A percentile compares a stretch with the other conserved stretches of the same genome.
Evolutionary conservation across 2,113 vertebrate genomes (phyloP).

Genomic region (Phaetusa simplex): DNA sequence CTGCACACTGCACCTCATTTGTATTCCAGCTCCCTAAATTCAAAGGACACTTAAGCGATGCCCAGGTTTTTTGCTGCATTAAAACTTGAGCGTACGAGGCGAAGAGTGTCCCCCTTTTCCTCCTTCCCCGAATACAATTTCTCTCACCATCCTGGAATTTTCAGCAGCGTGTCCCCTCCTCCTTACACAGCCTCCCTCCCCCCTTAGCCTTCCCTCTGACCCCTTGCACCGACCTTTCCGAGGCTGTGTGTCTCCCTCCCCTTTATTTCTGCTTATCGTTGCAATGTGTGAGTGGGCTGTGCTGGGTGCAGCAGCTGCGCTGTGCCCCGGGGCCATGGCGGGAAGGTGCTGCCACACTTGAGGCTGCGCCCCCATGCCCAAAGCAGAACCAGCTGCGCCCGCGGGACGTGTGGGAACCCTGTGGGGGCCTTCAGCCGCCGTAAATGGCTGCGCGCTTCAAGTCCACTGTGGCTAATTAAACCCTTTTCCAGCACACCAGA

Average conservation of each 20-base stretch:
- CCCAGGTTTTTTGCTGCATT: neutral
- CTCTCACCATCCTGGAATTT: neutral
- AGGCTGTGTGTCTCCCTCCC: fast-evolving
- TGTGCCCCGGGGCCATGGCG: fast-evolving
- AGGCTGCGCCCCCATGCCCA: neutral
- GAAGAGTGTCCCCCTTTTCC: fast-evolving
- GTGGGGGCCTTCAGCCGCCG: neutral
- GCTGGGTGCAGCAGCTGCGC: neutral
- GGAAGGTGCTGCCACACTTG: neutral
- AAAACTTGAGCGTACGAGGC: fast-evolving
- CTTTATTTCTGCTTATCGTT: neutral
- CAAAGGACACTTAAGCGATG: neutral
- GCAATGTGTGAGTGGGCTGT: neutral
- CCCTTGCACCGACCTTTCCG: neutral
- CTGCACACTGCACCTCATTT: neutral
- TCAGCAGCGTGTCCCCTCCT: neutral
- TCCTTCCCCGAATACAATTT: neutral
- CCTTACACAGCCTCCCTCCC: neutral
- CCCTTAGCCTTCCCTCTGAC: neutral
- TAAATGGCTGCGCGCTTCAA: neutral
- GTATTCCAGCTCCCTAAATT: neutral
- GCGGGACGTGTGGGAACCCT: neutral
- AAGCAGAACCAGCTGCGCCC: neutral
- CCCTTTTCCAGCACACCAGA: constrained; percentile 8
- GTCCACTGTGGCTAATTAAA: constrained; percentile 14